Evolutionary conservation across 92 coral and sea anemone genomes (phyloP).

Genomic region (Palythoa heliodiscus): DNA sequence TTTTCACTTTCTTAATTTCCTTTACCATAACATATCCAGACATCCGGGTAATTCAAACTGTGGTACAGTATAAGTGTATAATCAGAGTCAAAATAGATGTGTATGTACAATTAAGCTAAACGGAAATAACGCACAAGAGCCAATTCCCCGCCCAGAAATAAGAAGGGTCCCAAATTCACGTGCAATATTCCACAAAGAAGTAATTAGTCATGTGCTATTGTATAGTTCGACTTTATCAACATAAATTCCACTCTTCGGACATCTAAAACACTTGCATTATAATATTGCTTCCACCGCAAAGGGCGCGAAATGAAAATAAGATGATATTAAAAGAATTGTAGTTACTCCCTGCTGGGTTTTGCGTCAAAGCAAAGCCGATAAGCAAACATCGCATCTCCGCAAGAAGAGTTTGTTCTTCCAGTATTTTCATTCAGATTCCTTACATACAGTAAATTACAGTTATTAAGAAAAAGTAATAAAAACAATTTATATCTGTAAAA

Average conservation of each 20-base stretch:
- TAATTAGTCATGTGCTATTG: slow-evolving; percentile 1
- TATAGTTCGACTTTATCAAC: slow-evolving; percentile 9
- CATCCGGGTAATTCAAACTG: neutral
- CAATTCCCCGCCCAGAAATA: slow-evolving; percentile 1
- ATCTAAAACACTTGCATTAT: slow-evolving; percentile 7
- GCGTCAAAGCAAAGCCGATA: slow-evolving; percentile 19
- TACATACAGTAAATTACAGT: neutral
- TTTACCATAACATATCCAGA: no score
- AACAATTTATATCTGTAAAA: neutral
- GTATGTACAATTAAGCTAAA: neutral
- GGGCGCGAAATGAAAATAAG: neutral
- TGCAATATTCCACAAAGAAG: neutral
- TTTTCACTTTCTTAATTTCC: no score
- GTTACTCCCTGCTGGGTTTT: slow-evolving; percentile 25
- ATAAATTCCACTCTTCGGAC: neutral
- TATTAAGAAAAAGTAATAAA: neutral
- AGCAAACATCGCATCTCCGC: slow-evolving; percentile 33
- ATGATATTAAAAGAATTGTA: slow-evolving; percentile 29
- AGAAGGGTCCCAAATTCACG: slow-evolving; percentile 3
- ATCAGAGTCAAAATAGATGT: neutral
- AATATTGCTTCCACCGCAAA: slow-evolving; percentile 32
- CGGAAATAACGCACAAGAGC: neutral
- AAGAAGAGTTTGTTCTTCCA: neutral
- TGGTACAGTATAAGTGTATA: no score
- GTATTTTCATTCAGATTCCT: neutral